Base-by-base conservation (phyloP, 2,888 invertebrate species). In the Trachelus tabidus region DNA sequence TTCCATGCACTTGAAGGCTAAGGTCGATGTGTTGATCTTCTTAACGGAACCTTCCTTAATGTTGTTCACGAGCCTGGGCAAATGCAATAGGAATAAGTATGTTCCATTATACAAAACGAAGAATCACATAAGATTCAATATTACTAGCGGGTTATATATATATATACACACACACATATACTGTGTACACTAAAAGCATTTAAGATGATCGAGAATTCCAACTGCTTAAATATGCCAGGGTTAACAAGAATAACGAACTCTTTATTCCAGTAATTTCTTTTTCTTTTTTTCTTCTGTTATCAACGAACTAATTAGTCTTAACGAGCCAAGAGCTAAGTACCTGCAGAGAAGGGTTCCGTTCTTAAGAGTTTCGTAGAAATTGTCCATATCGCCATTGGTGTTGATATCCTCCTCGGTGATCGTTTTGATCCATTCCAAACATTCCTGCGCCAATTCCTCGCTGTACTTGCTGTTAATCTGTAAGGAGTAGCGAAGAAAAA, bases 1-100 rank as follows among this genome's bases (percentile, higher is more conserved):
- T 93, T 99, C 99, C 99, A 99, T 99, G 92, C 98, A 98, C 90
- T 98, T 98, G 93, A 99, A 99, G 80, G 97, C 98, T 95, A 98
- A 96, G 89, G 95, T 95, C 79, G 96, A 96, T 56, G 91, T 91
- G 92, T 99, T 98, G 86, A 99, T 95, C 93, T 98, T 98, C 93
- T 98, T 98, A 79, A 99, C 95, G 77, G 95, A 94, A 73, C 96
- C 97, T 0, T 97, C 95, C 90, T 97, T 95, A 87, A 99, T 94
- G 84, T 94, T 94, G 92, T 99, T 99, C 35, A 95, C 96, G 87
- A 98, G 92, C 91, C 97, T 97, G 92, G 33, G 93, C 93, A 79
- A 78, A 82, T 82, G 71, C 12, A 71, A n/a, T 4, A 82, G 80
- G 69, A 23, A 76, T 73, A 76, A 75, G 34, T 73, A 75, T 40